Conservation (phyloP, 2,888 invertebrate genomes). For the Dorcus hopei region DNA sequence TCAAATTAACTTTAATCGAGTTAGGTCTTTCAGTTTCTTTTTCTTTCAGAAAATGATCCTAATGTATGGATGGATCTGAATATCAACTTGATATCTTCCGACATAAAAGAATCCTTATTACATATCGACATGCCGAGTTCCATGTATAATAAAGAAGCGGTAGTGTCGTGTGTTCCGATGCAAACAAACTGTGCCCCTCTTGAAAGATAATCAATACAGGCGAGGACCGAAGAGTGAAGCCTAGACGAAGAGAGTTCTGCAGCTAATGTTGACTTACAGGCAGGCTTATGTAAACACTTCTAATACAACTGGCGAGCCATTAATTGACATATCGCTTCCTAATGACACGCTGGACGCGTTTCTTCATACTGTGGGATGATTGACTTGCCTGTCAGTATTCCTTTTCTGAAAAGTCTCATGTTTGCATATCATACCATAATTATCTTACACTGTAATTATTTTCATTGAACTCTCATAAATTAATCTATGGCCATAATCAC, state of each 20-base stretch:
- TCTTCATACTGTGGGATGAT: no score
- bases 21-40: no score
- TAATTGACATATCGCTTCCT: constrained; percentile 32
- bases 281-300: constrained; percentile 32
- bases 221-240: constrained; percentile 9
- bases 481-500: no score
- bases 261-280: constrained; percentile 35
- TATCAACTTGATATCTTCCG: constrained; percentile 17
- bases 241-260: constrained; percentile 11
- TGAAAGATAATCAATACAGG: constrained; percentile 38
- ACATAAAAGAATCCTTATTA: constrained; percentile 18
- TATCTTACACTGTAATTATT: no score
- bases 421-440: no score
- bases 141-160: constrained; percentile 31
- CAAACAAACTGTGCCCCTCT: constrained; percentile 38
- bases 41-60: background rate
- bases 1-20: no score
- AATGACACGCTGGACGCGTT: constrained; percentile 17
- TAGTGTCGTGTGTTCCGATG: constrained; percentile 38
- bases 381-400: no score
- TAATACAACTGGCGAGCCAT: constrained; percentile 31
- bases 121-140: constrained; percentile 12
- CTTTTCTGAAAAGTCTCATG: no score
- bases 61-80: background rate
- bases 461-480: no score